These are phyloP conservation scores for Drosophila orena DNA, from an alignment of 1,140 invertebrate genomes.

Conservation along the genomic window DNA sequence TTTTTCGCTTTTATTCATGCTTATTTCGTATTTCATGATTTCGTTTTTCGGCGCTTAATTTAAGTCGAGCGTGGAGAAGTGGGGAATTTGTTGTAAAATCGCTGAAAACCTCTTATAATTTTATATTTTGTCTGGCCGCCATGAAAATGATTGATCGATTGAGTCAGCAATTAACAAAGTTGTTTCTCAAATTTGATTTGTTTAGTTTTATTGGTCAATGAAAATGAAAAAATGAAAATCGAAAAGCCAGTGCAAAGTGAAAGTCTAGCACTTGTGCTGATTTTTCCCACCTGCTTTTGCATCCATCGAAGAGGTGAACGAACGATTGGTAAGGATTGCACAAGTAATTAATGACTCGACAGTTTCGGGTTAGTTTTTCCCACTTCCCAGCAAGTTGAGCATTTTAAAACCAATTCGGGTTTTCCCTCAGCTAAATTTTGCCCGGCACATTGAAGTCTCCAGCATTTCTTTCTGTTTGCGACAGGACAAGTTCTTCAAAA, in stretches of 20 bases:
- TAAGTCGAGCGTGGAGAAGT: slow-evolving; percentile 45
- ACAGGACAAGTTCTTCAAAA: slow-evolving; percentile 30
- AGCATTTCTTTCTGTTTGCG: neutral
- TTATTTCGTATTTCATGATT: slow-evolving; percentile 21
- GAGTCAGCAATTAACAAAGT: slow-evolving; percentile 48
- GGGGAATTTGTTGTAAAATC: slow-evolving; percentile 41
- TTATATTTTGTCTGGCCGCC: slow-evolving; percentile 22
- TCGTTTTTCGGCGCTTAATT: slow-evolving; percentile 27
- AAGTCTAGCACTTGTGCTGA: slow-evolving; percentile 49
- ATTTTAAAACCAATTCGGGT: slow-evolving; percentile 24
- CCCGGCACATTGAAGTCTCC: slow-evolving; percentile 22
- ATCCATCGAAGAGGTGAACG: slow-evolving; percentile 27
- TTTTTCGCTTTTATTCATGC: slow-evolving; percentile 27
- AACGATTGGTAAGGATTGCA: slow-evolving; percentile 33
- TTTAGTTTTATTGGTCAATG: slow-evolving; percentile 34
- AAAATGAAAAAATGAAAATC: slow-evolving; percentile 30
- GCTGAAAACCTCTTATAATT: slow-evolving; percentile 23
- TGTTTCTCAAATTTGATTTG: slow-evolving; percentile 40
- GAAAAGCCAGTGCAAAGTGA: slow-evolving; percentile 35
- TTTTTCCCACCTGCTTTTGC: slow-evolving; percentile 29
- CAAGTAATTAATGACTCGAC: slow-evolving; percentile 20
- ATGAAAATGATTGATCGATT: slow-evolving; percentile 34
- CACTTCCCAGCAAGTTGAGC: slow-evolving; percentile 5
- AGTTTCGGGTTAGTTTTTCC: slow-evolving; percentile 14
- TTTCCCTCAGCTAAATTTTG: slow-evolving; percentile 35